Base-by-base conservation (phyloP, 2,888 invertebrate species). In the Oligia strigilis region DNA sequence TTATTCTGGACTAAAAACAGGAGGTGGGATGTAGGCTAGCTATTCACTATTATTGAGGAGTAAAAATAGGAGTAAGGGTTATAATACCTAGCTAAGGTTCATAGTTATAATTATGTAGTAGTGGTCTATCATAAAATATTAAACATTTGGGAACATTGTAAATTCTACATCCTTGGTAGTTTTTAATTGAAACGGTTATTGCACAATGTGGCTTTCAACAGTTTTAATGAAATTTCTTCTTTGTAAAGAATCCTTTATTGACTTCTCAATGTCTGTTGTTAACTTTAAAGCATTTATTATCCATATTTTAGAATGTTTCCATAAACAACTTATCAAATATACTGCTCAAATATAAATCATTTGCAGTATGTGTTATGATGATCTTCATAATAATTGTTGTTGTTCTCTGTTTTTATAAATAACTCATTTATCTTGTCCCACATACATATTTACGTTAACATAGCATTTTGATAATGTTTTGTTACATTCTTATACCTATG, bases 351-450 rank as follows among this genome's bases (percentile, higher is more conserved):
- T 23, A 52, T 43, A 66, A 65, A 64, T 75, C 2, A 83, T 49
- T 40, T 55, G 17, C 36, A 62, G 40, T 36, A 52, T 43, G 23
- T 80, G 49, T 36, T 60, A 52, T 62, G 43, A 62, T 67, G 11
- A 19, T 67, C 60, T 75, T 58, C 58, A 40, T 52, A 70, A 66
- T 62, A 78, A 67, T 40, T 62, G 19, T 78, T 58, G 40, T 67
- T 67, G 46, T 78, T 71, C 46, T 23, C 29, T 58, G 80, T 79
- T 80, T 84, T 55, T 72, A 72, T 64, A 84, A 84, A 80, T 79
- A 85, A 60, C 72, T 65, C 23, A 43, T 62, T 82, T 82, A 85
- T 85, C 85, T 72, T 72, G 43, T 67, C n/a, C 19, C 46, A 79
- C 40, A 67, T 55, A 67, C 5, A 58, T 72, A 58, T 14, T 62